A percentile compares a stretch with the other conserved stretches of the same genome.
phyloP scores from a whole-genome alignment of 2,797 vertebrate species.

The Helarctos malayanus region DNA sequence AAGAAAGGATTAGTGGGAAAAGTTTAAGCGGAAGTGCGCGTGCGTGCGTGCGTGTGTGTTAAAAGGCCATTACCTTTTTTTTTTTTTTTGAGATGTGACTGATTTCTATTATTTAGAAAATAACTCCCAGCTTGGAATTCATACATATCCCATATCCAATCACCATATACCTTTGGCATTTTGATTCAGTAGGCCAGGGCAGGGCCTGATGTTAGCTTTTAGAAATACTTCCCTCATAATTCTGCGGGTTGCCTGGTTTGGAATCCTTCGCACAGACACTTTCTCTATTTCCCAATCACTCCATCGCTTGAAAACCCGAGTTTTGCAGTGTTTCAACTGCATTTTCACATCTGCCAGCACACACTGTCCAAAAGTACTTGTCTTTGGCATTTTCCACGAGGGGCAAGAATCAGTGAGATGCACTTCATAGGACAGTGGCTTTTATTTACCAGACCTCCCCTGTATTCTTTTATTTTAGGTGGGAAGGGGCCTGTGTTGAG shows the following conservation, averaged over 20 bases:
- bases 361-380: not conserved
- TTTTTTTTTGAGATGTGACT: conserved; percentile 17
- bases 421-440: not conserved
- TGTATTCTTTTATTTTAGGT: not conserved
- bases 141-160: not conserved
- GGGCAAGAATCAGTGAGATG: not conserved
- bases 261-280: not conserved
- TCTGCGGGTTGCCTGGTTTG: not conserved
- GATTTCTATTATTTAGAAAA: conserved; percentile 62
- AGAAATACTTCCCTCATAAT: not conserved
- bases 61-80: not conserved
- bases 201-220: not conserved
- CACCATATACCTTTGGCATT: not conserved
- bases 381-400: not conserved
- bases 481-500: not conserved
- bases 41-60: not conserved
- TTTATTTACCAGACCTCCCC: conserved; percentile 10
- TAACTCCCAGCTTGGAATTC: conserved; percentile 30
- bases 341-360: not conserved
- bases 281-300: not conserved
- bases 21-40: conserved; percentile 4
- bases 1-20: not conserved
- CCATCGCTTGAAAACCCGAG: not conserved
- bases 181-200: not conserved
- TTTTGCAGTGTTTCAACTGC: not conserved